phyloP scores from a whole-genome alignment of 2,797 vertebrate genomes.

The Ibycter americanus region DNA sequence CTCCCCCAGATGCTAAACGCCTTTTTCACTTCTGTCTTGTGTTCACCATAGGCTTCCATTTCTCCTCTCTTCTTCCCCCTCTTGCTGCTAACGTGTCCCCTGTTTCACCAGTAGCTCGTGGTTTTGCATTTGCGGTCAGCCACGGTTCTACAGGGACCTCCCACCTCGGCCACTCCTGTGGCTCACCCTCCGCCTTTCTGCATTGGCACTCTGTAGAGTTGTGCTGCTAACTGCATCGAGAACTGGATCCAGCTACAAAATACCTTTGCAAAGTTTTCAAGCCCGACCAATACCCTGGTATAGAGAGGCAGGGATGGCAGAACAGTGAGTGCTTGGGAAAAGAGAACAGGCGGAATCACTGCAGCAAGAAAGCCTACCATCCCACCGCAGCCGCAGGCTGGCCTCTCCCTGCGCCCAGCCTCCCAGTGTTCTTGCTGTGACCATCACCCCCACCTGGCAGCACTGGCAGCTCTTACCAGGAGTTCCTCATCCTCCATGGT shows the following conservation, averaged over 20 bases:
- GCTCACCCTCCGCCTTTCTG: neutral
- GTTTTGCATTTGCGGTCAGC: neutral
- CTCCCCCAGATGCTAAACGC: neutral
- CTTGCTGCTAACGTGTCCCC: rapidly evolving
- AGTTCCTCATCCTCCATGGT: neutral
- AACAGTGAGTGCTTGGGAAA: neutral
- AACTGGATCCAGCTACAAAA: neutral
- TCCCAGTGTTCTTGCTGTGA: rapidly evolving
- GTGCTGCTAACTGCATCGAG: neutral
- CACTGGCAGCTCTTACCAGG: neutral
- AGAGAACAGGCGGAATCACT: neutral
- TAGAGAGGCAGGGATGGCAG: neutral
- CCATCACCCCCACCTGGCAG: neutral
- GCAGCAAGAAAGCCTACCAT: neutral
- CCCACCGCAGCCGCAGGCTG: neutral
- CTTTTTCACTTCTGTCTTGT: neutral
- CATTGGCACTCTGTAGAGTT: neutral
- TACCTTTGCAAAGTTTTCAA: neutral
- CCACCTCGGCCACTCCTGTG: neutral
- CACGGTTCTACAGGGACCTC: neutral
- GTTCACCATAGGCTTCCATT: neutral
- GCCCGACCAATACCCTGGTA: neutral
- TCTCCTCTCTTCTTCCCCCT: neutral
- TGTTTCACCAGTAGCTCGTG: neutral
- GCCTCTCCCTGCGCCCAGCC: neutral